Percentiles rank a stretch among this genome's conserved stretches.
Conservation (phyloP, 2,888 invertebrate genomes). For the Poecilobothrus nobilitatus region DNA sequence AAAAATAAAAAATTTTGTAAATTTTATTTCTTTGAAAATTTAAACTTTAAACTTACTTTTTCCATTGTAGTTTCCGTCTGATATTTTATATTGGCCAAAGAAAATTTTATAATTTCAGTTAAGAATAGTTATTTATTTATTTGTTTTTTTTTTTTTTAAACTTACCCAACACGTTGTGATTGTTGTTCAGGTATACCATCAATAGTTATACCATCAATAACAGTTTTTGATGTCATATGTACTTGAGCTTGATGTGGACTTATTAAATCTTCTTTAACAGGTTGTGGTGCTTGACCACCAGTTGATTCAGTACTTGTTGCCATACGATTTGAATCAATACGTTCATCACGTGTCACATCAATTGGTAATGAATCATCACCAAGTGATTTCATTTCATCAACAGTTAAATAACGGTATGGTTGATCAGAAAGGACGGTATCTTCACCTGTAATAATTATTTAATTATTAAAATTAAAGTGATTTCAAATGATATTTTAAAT, state of each 20-base stretch:
- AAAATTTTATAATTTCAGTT: not conserved
- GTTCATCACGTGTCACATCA: slow-evolving; percentile 85
- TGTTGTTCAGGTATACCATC: slow-evolving; percentile 51
- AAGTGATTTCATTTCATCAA: slow-evolving; percentile 91
- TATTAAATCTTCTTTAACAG: slow-evolving; percentile 53
- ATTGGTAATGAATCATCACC: slow-evolving; percentile 90
- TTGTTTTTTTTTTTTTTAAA: slow-evolving; percentile 22
- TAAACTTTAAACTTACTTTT: slow-evolving; percentile 65
- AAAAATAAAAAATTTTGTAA: no score
- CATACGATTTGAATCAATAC: slow-evolving; percentile 62
- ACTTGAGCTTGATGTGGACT: slow-evolving; percentile 54
- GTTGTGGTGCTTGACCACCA: slow-evolving; percentile 44
- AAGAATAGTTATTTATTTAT: no score
- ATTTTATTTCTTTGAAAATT: no score
- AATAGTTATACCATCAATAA: slow-evolving; percentile 47
- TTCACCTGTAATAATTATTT: slow-evolving; percentile 56
- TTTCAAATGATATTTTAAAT: not conserved
- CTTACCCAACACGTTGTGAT: slow-evolving; percentile 56
- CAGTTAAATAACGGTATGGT: slow-evolving; percentile 84
- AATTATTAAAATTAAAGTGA: not conserved
- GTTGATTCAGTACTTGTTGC: slow-evolving; percentile 44
- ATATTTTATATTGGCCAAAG: slow-evolving; percentile 10
- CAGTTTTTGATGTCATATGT: slow-evolving; percentile 43
- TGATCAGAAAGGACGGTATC: slow-evolving; percentile 85
- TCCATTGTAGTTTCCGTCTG: slow-evolving; percentile 90